A percentile compares a stretch with the other conserved stretches of the same genome.
These are phyloP conservation scores for Galaxea fascicularis DNA, from an alignment of 92 coral and sea anemone species.

Conservation along the genomic window DNA sequence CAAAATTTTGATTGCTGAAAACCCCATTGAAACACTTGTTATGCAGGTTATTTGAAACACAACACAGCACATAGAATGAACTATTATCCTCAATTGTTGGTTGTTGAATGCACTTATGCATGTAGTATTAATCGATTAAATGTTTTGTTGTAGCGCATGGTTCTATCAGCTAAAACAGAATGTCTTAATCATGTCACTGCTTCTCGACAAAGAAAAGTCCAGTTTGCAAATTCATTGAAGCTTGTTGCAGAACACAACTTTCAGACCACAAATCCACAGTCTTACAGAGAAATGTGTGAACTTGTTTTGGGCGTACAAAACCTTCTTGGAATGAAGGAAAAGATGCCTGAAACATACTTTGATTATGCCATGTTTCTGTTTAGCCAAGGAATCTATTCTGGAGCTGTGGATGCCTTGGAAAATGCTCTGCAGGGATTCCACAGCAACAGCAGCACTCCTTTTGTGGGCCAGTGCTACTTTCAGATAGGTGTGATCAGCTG, in stretches of 20 bases:
- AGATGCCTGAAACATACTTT: constrained; percentile 12
- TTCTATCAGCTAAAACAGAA: constrained; percentile 21
- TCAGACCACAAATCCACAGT: constrained; percentile 22
- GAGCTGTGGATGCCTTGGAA: background rate
- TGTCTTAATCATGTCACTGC: background rate
- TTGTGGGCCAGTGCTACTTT: constrained; percentile 22
- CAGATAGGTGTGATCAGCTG: constrained; percentile 12
- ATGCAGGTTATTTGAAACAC: no score
- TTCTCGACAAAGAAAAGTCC: constrained; percentile 4
- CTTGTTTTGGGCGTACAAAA: constrained; percentile 13
- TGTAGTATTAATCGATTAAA: background rate
- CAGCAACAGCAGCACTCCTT: background rate
- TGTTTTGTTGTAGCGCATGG: constrained; percentile 9
- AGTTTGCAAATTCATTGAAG: constrained; percentile 22
- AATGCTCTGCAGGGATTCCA: constrained; percentile 2
- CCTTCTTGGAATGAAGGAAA: constrained; percentile 10
- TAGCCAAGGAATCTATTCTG: constrained; percentile 7
- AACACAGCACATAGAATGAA: background rate
- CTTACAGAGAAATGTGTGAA: constrained; percentile 22
- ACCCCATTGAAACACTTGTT: no score
- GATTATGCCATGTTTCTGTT: constrained; percentile 28
- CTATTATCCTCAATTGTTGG: background rate
- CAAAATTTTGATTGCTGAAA: no score
- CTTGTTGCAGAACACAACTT: constrained; percentile 18
- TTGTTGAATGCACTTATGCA: background rate